Base-by-base conservation (phyloP, 37 sponge, comb jelly and placozoan species). In the Spongilla lacustris region DNA sequence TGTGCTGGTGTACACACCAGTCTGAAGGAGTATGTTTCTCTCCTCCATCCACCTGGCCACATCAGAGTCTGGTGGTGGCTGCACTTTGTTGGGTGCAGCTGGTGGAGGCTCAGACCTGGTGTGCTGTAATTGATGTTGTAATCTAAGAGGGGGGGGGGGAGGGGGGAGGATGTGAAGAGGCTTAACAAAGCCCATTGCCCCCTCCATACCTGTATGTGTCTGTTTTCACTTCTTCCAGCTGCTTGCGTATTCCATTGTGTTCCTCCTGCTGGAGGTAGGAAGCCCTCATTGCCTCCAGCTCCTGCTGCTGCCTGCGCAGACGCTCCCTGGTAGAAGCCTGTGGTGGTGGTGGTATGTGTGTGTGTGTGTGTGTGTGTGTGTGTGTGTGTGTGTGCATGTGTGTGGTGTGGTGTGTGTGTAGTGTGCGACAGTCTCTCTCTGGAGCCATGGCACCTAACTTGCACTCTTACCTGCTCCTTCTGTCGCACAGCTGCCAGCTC, bases 1-100 rank as follows among this genome's bases (percentile, higher is more conserved):
- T 32, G 71, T 82, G 13, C 46, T 81, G 17, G 96, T 75, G 85
- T 95, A 97, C 49, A 95, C 89, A 46, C 96, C 98, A 49, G 98
- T 95, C 67, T 95, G 91, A 0, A 97, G 77, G 8, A 97, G 84
- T 35, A 90, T 91, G 83, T 97, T 91, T 68, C 96, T 73, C 79
- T 97, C 96, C 50, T 97, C 96, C n/a, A 97, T 95, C 85, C 92
- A 87, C 27, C 98, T 77, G 25, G 96, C 93, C 22, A 97, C 71
- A 70, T 92, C 73, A 1, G 85, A 22, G 49, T 93, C 93, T 21
- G 74, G 23, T 35, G 31, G 71, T 14, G 11, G 66, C 22, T 73
- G 26, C 6, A 14, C 41, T 2, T 34, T 6, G 23, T 36, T 31
- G 11, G 36, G 50, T 9, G 73, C 27, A 35, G 14, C 37, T 4